Evolutionary conservation across 2,888 invertebrate genomes (phyloP), one percentile per base, ranked within the genome.

Genomic region (Drosophila subquinaria): DNA sequence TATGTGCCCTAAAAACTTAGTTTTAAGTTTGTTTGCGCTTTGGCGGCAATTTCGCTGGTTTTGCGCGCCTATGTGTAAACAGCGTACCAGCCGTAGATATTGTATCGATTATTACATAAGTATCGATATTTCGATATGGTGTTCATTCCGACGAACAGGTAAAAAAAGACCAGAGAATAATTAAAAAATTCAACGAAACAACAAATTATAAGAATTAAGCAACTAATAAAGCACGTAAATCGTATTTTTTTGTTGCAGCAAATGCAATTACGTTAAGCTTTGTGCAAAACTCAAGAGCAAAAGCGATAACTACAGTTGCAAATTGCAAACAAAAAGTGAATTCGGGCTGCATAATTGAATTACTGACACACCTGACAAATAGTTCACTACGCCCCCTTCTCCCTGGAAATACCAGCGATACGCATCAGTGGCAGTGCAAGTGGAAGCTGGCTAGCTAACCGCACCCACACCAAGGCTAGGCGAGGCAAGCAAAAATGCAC

Each of bases 401-500:
- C 35, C 23, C 23, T 57, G 79, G 64, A 69, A 76, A 42, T 69
- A 59, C 50, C 20, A 52, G 35, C 77, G 71, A 40, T 57, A 77
- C 77, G 81, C 73, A 55, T 30, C 35, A 77, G 51, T 73, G 73
- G 65, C 60, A 62, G 47, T 61, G 73, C 68, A 64, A 59, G 65
- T 55, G 45, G 56, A 20, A 57, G 47, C 47, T 57, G 55, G 60
- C 76, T 45, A 59, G 65, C 56, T 62, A 47, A 76, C 61, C 73
- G 59, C 80, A 68, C 77, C 76, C 77, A 80, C 57, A 55, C 13
- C 43, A 50, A 17, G 13, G 1, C 38, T 30, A 23, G 10, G 30
- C 48, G 10, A 48, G 27, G 23, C 23, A 17, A 11, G n/a, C 11
- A 15, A 63, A 59, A 48, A 93, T 93, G 93, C 93, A 93, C 84